These are phyloP conservation scores for Hypomecis atomaria DNA, from an alignment of 2,888 invertebrate genomes.

Conservation along the genomic window DNA sequence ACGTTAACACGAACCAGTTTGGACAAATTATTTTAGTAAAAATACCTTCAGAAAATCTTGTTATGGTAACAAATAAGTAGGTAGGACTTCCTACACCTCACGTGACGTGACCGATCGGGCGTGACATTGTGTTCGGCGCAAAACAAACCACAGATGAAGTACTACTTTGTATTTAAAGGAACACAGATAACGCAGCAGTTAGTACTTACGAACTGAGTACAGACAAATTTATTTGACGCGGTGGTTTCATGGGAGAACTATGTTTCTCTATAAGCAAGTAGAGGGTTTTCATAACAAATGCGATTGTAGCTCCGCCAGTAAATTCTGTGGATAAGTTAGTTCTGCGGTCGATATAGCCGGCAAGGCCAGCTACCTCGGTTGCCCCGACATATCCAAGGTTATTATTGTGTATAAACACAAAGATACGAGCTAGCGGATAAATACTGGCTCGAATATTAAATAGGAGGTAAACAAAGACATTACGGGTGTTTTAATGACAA, in stretches of 20 bases:
- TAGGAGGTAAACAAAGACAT: slow-evolving; percentile 39
- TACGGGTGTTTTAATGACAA: too few species aligned
- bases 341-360: slow-evolving; percentile 44
- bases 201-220: not conserved
- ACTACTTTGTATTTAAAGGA: not conserved
- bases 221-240: not conserved
- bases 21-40: too few species aligned
- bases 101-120: slow-evolving; percentile 35
- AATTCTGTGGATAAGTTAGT: not conserved
- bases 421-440: slow-evolving; percentile 38
- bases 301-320: not conserved
- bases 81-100: slow-evolving; percentile 16
- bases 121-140: slow-evolving; percentile 49
- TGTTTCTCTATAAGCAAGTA: not conserved
- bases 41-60: not conserved
- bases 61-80: not conserved
- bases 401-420: slow-evolving; percentile 80
- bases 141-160: slow-evolving; percentile 20
- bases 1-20: too few species aligned
- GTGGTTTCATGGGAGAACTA: not conserved
- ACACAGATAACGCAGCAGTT: slow-evolving; percentile 6
- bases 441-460: slow-evolving; percentile 38
- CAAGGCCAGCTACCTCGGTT: slow-evolving; percentile 65
- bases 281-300: not conserved
- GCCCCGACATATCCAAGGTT: slow-evolving; percentile 67